These are phyloP conservation scores for Stenurella melanura DNA, from an alignment of 2,888 invertebrate genomes.

Conservation along the genomic window DNA sequence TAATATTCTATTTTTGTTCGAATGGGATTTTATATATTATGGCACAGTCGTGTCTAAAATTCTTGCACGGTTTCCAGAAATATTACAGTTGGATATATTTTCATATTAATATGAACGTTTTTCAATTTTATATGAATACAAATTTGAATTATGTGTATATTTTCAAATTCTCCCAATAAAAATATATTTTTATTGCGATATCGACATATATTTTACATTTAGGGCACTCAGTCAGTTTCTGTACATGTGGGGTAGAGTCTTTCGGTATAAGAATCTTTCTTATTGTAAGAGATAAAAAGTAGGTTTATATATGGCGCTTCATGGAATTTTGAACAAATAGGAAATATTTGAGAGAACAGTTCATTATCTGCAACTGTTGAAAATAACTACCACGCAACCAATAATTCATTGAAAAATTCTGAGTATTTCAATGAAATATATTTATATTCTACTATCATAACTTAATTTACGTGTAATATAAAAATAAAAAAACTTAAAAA, in stretches of 20 bases:
- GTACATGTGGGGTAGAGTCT: background rate
- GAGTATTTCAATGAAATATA: too few species aligned
- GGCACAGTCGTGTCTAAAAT: slow-evolving; percentile 61
- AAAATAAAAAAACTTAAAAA: too few species aligned
- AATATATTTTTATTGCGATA: slow-evolving; percentile 27
- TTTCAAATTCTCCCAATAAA: slow-evolving; percentile 15
- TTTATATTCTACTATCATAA: too few species aligned
- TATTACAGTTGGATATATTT: slow-evolving; percentile 52
- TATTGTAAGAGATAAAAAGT: too few species aligned
- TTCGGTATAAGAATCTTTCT: too few species aligned
- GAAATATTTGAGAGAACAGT: too few species aligned
- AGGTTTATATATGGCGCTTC: too few species aligned
- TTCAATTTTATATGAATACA: slow-evolving; percentile 51
- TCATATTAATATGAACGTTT: slow-evolving; percentile 51
- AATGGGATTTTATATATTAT: slow-evolving; percentile 66
- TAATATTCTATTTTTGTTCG: slow-evolving; percentile 69
- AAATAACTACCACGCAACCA: too few species aligned
- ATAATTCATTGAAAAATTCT: too few species aligned
- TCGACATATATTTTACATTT: slow-evolving; percentile 18
- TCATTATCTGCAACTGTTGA: too few species aligned
- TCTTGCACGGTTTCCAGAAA: slow-evolving; percentile 49
- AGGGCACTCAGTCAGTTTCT: background rate
- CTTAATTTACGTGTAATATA: too few species aligned
- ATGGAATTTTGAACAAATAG: too few species aligned
- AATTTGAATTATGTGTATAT: slow-evolving; percentile 40